Evolutionary conservation across 2,797 vertebrate species (phyloP), one percentile per base, ranked within the genome.

Genomic region (Geotria australis): DNA sequence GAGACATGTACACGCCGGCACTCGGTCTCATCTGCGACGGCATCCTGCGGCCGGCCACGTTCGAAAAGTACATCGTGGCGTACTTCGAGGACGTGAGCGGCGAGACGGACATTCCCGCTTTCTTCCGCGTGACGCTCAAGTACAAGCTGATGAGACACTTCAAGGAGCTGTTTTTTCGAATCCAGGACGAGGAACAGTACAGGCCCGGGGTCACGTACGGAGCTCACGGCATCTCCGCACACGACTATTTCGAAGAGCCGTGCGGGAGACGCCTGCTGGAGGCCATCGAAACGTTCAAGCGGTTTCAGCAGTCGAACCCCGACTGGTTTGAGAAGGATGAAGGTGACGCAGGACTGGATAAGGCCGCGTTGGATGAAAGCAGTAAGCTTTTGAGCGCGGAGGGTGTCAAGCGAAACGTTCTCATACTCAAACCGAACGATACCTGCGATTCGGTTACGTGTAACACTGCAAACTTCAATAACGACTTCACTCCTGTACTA

Each of bases 91-190:
- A 74, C 12, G 69, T 98, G 58, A 71, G 80, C 57, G 60, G 62
- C 0, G 75, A 79, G 38, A 57, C 58, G 0, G 83, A 95, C 1
- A 63, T 95, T 47, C 91, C 85, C 0, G 83, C 83, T 2, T 71
- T 81, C 8, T 85, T 98, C 59, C 72, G 79, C 5, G 71, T 89
- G 8, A 74, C 70, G 0, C 68, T 82, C 56, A 77, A 72, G 60
- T 94, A 88, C 67, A 74, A 73, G 1, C 75, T 98, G 59, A 85
- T 89, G 79, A 81, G 80, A 64, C 77, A 76, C 55, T 85, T 96
- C 6, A 84, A 96, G 61, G 81, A 86, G 60, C 67, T 95, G 45
- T 89, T 74, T 70, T 91, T 98, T 66, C 74, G 83, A 13, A 77
- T 96, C 59, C 70, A 89, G 61, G 79, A 83, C 59, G 15, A 80